These are phyloP conservation scores for Austrolebias charrua DNA, from an alignment of 2,797 vertebrate genomes.

Conservation along the genomic window DNA sequence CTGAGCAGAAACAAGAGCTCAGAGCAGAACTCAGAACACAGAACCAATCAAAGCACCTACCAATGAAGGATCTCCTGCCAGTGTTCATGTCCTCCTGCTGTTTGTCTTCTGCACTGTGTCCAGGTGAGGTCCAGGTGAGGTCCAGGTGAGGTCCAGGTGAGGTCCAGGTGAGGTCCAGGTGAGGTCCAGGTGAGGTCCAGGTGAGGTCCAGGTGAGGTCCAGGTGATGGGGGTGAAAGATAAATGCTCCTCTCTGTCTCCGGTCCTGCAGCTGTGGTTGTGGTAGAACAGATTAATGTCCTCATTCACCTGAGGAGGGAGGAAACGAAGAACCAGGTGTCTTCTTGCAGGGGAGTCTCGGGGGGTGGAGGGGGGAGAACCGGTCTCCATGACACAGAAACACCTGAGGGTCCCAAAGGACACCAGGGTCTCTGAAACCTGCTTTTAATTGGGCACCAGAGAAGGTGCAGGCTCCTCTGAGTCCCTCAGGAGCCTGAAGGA, in stretches of 20 bases:
- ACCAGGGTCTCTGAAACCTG: slow-evolving; percentile 25
- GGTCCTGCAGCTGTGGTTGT: slow-evolving; percentile 48
- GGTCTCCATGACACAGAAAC: slow-evolving; percentile 68
- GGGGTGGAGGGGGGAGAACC: slow-evolving; percentile 47
- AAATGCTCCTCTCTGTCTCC: neutral
- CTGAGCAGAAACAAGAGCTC: no score
- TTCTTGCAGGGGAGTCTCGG: slow-evolving; percentile 55
- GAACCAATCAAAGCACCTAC: slow-evolving; percentile 54
- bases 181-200: no score
- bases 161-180: no score
- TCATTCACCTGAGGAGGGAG: slow-evolving; percentile 61
- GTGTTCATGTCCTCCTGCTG: slow-evolving; percentile 71
- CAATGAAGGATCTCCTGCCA: slow-evolving; percentile 79
- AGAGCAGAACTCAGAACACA: no score
- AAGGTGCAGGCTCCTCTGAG: neutral
- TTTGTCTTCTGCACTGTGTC: slow-evolving; percentile 13
- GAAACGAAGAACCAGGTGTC: slow-evolving; percentile 73
- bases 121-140: neutral
- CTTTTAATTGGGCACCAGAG: slow-evolving; percentile 49
- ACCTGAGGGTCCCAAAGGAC: slow-evolving; percentile 50
- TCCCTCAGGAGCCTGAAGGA: slow-evolving; percentile 18
- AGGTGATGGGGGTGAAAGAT: no score
- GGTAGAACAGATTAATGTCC: slow-evolving; percentile 56
- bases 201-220: neutral
- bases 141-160: slow-evolving; percentile 44